phyloP scores from a whole-genome alignment of 1,140 invertebrate genomes.

The Diachasmimorpha longicaudata region DNA sequence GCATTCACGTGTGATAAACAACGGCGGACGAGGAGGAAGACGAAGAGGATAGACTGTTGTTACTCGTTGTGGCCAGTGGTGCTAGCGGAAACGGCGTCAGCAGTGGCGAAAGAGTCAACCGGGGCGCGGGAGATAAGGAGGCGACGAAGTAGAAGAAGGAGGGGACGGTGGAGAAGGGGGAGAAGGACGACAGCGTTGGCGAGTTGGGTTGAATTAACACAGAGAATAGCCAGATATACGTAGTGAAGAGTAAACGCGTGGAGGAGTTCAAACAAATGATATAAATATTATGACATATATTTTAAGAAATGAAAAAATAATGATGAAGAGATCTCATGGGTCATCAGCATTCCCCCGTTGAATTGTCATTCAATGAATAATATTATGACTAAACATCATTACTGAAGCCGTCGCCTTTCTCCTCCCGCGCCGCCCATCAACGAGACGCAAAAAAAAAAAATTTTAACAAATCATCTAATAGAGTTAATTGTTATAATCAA shows the following conservation, averaged over 20 bases:
- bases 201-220: neutral
- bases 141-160: slow-evolving; percentile 23
- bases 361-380: too few relatives aligned
- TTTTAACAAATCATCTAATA: neutral
- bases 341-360: too few relatives aligned
- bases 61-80: neutral
- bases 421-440: slow-evolving; percentile 11
- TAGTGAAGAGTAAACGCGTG: neutral
- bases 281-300: too few relatives aligned
- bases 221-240: neutral
- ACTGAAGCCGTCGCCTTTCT: slow-evolving; percentile 4
- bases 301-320: too few relatives aligned
- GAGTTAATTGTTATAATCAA: neutral
- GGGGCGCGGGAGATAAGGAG: slow-evolving; percentile 19
- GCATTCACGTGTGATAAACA: slow-evolving; percentile 7
- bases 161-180: slow-evolving; percentile 9
- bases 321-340: too few relatives aligned
- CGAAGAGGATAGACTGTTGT: slow-evolving; percentile 7
- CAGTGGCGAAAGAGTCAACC: slow-evolving; percentile 12
- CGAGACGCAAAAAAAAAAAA: too few relatives aligned
- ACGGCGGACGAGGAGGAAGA: neutral
- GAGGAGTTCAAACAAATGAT: neutral
- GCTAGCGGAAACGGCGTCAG: slow-evolving; percentile 11
- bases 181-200: slow-evolving; percentile 19
- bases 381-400: neutral